Conservation (phyloP, 2,797 vertebrate genomes). For the Acanthis flammea region DNA sequence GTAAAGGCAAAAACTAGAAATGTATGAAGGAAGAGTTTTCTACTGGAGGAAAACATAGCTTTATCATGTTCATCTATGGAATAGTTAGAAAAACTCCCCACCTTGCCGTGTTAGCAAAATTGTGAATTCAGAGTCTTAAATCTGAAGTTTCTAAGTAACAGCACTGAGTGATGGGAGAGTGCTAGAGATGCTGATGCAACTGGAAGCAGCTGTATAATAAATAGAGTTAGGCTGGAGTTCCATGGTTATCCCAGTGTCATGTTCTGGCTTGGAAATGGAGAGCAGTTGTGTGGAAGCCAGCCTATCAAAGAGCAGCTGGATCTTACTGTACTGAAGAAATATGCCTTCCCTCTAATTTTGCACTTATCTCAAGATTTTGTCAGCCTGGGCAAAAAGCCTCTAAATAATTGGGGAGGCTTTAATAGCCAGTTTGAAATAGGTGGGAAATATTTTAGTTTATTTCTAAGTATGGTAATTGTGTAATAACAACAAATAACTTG, state of each 20-base stretch:
- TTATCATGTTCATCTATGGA: not conserved
- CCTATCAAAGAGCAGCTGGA: not conserved
- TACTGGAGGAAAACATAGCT: not conserved
- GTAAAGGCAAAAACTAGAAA: not conserved
- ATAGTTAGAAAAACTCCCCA: not conserved
- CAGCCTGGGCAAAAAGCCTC: not conserved
- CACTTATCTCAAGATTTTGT: not conserved
- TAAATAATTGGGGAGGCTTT: not conserved
- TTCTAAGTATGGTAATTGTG: not conserved
- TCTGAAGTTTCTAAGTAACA: not conserved
- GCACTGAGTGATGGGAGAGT: not conserved
- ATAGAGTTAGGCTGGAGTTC: not conserved
- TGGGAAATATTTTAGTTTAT: not conserved
- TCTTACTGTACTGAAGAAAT: not conserved
- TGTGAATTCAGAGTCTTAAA: not conserved
- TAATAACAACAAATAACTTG: not conserved
- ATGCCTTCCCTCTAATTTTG: not conserved
- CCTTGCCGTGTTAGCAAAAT: accelerated
- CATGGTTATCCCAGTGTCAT: not conserved
- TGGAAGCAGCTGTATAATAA: not conserved
- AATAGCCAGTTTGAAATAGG: not conserved
- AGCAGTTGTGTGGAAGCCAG: not conserved
- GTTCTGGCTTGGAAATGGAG: not conserved
- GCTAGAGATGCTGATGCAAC: not conserved
- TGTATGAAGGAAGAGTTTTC: not conserved